phyloP scores from a whole-genome alignment of 1,140 invertebrate genomes.

The Calycopis cecrops region DNA sequence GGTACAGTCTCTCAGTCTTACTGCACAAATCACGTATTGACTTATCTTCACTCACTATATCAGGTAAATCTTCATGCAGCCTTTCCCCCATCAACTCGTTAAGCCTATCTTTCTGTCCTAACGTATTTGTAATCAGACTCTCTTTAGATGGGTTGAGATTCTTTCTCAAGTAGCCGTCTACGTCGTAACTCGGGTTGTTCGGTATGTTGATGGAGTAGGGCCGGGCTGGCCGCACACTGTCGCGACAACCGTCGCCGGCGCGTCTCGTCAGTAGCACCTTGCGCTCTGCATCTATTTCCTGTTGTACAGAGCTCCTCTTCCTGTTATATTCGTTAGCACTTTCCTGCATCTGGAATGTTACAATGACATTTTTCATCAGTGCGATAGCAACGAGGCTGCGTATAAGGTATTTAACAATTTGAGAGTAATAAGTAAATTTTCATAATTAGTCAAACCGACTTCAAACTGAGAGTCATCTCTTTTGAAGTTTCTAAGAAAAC shows the following conservation, averaged over 20 bases:
- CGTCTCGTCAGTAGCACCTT: constrained; percentile 31
- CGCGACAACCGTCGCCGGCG: too few relatives aligned
- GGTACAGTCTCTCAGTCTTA: too few relatives aligned
- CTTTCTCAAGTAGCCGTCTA: constrained; percentile 54
- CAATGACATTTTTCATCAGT: too few relatives aligned
- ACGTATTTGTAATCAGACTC: constrained; percentile 23
- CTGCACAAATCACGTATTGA: too few relatives aligned
- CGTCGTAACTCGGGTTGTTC: constrained; percentile 53
- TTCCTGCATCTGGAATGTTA: constrained; percentile 65
- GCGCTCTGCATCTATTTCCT: constrained; percentile 64
- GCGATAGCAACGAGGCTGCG: too few relatives aligned
- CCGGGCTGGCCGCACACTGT: constrained; percentile 23
- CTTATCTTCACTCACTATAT: too few relatives aligned
- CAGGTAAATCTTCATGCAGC: background rate
- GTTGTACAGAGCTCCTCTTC: constrained; percentile 64
- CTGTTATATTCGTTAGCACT: constrained; percentile 66
- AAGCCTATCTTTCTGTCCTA: constrained; percentile 13
- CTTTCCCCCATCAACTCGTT: background rate
- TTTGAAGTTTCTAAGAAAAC: too few relatives aligned
- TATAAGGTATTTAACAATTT: too few relatives aligned
- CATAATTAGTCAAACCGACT: too few relatives aligned
- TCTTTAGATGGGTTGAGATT: constrained; percentile 52
- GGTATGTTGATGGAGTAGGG: constrained; percentile 56
- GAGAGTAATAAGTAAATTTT: too few relatives aligned
- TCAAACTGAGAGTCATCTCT: too few relatives aligned